Evolutionary conservation across 1,140 invertebrate genomes (phyloP), one percentile per base, ranked within the genome.

Genomic region (Aplysia californica): DNA sequence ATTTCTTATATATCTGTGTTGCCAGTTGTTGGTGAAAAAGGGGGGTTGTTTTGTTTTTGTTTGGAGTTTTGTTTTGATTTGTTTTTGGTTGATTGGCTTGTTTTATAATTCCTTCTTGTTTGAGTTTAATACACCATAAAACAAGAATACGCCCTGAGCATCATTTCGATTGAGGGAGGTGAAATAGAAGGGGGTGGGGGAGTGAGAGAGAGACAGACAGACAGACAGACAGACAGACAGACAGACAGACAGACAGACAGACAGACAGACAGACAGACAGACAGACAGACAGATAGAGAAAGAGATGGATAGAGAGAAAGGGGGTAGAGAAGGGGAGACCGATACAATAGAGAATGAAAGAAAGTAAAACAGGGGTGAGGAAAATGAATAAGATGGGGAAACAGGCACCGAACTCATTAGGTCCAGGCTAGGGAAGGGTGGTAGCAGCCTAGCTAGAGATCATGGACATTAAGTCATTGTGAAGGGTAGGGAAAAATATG

Each of bases 201-300:
- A 59, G 56, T 31, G 50, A 59, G 70, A 58, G 50, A 41, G 18
- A 59, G 70, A 59, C 18, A 35, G 31, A 58, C 23, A 73, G 21
- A 26, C 18, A 73, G 66, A 68, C 4, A 23, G 39, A 68, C 33
- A 68, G 5, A 44, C 4, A 68, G 66, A 6, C n/a, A 44, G n/a
- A 6, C 10, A 39, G 5, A 23, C n/a, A 68, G 2, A 68, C n/a
- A 33, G n/a, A 39, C 33, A 36, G n/a, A 23, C 1, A 18, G 10
- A 68, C n/a, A 6, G 23, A 68, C n/a, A 68, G 39, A 5, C 3
- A 36, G 66, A 67, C 10, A 38, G 35, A 67, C 15, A 67, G 29
- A 20, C 18, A 31, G 65, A 67, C 29, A 38, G 36, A 29, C 29
- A 35, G 65, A 38, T 15, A 20, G 65, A 66, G 64, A 66, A 6